These are phyloP conservation scores for Psophia crepitans DNA, from an alignment of 2,113 vertebrate genomes.

Conservation along the genomic window DNA sequence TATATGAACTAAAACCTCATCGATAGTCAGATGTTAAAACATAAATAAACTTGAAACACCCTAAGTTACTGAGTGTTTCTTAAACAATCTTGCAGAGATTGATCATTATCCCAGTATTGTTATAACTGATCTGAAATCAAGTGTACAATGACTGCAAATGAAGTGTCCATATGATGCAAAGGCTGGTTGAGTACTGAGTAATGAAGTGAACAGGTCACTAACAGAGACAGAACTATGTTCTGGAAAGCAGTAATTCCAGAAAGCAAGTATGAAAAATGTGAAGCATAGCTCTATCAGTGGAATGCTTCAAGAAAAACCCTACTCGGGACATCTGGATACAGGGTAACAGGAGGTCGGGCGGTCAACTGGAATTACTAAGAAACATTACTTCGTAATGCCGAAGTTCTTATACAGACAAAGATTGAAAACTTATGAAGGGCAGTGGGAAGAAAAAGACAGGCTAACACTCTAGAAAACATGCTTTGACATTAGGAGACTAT, in stretches of 20 bases:
- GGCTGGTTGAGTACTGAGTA: background rate
- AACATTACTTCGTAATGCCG: background rate
- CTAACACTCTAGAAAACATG: background rate
- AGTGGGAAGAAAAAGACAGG: background rate
- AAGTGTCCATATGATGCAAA: background rate
- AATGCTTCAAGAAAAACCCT: background rate
- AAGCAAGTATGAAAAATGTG: background rate
- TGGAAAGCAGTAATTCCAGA: background rate
- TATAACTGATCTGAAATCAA: background rate
- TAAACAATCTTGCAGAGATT: background rate
- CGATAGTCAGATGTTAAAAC: background rate
- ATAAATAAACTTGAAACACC: background rate
- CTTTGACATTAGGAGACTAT: background rate
- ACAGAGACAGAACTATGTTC: background rate
- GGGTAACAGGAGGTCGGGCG: rapidly evolving
- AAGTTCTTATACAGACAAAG: background rate
- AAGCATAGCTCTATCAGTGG: background rate
- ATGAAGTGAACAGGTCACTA: background rate
- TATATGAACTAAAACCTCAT: background rate
- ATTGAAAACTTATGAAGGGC: background rate
- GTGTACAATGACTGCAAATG: background rate
- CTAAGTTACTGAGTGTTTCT: background rate
- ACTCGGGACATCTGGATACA: background rate
- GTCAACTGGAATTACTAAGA: background rate
- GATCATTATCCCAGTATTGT: background rate